A percentile compares a stretch with the other conserved stretches of the same genome.
Conservation (phyloP, 2,888 invertebrate species). For the Aproaerema taeniolella region DNA sequence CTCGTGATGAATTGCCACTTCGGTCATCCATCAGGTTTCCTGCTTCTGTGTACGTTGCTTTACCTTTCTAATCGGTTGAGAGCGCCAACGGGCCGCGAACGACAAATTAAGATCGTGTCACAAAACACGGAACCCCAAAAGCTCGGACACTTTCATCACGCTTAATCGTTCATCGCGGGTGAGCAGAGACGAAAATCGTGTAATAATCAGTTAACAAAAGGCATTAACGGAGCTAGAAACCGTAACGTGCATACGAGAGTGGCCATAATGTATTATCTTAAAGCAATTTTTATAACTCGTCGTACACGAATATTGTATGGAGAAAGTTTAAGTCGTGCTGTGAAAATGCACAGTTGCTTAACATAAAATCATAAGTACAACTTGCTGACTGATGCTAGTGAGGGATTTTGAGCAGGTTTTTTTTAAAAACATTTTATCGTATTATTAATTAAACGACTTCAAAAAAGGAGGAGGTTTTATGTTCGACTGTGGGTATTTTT, state of each 20-base stretch:
- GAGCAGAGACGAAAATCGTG: constrained; percentile 19
- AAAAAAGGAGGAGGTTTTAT: too few relatives aligned
- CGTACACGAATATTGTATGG: constrained; percentile 25
- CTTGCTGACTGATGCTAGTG: too few relatives aligned
- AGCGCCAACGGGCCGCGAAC: too few relatives aligned
- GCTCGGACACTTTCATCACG: neutral
- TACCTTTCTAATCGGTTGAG: too few relatives aligned
- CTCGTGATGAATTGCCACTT: too few relatives aligned
- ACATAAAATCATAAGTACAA: too few relatives aligned
- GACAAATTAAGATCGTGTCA: neutral
- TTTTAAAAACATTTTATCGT: too few relatives aligned
- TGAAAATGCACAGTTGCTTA: constrained; percentile 2
- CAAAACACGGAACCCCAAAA: neutral
- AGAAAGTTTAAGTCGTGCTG: constrained; percentile 25
- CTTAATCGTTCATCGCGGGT: neutral
- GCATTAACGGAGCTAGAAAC: constrained; percentile 40
- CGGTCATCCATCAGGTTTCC: too few relatives aligned
- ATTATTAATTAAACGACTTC: too few relatives aligned
- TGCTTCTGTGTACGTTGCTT: too few relatives aligned
- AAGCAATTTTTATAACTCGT: constrained; percentile 26
- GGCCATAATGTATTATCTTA: constrained; percentile 1
- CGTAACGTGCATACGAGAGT: constrained; percentile 31
- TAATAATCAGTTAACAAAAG: constrained; percentile 25
- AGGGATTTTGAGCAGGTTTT: too few relatives aligned
- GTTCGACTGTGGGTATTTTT: too few relatives aligned